These are phyloP conservation scores for Azemiops feae DNA, from an alignment of 2,113 vertebrate species.

Conservation along the genomic window DNA sequence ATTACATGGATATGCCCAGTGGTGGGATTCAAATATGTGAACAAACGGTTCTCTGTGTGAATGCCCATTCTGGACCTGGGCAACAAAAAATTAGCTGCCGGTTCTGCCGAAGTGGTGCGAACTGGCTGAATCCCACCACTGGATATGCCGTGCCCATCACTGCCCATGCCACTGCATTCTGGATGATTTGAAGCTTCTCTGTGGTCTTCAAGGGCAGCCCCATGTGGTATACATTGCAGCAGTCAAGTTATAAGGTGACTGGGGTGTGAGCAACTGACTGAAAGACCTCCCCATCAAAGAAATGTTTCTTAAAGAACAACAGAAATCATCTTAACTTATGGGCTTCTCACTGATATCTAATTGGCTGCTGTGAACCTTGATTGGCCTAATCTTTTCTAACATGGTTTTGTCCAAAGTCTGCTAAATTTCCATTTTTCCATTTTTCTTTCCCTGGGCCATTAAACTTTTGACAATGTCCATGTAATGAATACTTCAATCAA, in stretches of 20 bases:
- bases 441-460: neutral
- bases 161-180: neutral
- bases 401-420: neutral
- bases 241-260: neutral
- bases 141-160: neutral
- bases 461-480: slow-evolving; percentile 12
- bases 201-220: neutral
- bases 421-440: neutral
- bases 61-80: too few relatives aligned
- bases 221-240: neutral
- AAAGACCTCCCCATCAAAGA: neutral
- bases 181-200: neutral
- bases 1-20: neutral
- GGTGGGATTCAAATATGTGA: too few relatives aligned
- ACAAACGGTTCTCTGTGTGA: too few relatives aligned
- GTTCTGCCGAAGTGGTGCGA: too few relatives aligned
- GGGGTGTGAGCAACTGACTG: neutral
- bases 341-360: neutral
- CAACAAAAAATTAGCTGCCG: too few relatives aligned
- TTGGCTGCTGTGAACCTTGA: neutral
- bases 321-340: neutral
- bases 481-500: neutral
- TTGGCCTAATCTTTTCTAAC: neutral
- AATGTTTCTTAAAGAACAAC: neutral
- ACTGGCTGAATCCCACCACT: too few relatives aligned